Percentiles rank a stretch among this genome's conserved stretches.
Conservation (phyloP, 2,113 vertebrate species). For the Rhinichthys klamathensis region DNA sequence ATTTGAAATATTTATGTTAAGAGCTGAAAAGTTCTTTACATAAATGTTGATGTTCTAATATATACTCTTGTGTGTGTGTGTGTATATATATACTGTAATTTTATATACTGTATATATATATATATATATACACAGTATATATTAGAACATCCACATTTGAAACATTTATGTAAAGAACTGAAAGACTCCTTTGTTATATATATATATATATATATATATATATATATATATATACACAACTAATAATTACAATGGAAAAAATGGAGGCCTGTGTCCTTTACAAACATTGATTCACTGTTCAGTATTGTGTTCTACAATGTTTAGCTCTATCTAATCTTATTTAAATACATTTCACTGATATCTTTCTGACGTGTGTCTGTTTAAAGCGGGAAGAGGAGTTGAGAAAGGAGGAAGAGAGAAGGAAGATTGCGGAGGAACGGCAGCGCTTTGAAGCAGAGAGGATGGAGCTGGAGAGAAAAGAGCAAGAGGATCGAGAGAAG, state of each 20-base stretch:
- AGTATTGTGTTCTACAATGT: not conserved
- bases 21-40: too few species aligned
- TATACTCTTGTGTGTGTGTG: too few species aligned
- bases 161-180: too few species aligned
- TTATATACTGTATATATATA: too few species aligned
- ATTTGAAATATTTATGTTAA: too few species aligned
- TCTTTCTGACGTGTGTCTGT: not conserved
- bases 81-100: too few species aligned
- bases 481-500: constrained; percentile 93
- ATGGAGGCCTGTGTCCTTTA: not conserved
- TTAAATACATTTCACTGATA: not conserved
- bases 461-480: constrained; percentile 93
- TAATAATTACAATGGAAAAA: not conserved
- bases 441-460: constrained; percentile 93
- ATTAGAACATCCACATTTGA: too few species aligned
- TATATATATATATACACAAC: not conserved
- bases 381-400: constrained; percentile 91
- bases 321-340: not conserved
- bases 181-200: too few species aligned
- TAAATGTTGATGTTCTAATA: too few species aligned
- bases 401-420: constrained; percentile 92
- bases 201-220: too few species aligned
- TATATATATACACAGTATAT: too few species aligned
- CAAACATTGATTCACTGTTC: too few species aligned
- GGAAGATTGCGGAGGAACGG: constrained; percentile 87